Evolutionary conservation across 2,888 invertebrate species (phyloP), one percentile per base, ranked within the genome.

Genomic region (Dryobota labecula): DNA sequence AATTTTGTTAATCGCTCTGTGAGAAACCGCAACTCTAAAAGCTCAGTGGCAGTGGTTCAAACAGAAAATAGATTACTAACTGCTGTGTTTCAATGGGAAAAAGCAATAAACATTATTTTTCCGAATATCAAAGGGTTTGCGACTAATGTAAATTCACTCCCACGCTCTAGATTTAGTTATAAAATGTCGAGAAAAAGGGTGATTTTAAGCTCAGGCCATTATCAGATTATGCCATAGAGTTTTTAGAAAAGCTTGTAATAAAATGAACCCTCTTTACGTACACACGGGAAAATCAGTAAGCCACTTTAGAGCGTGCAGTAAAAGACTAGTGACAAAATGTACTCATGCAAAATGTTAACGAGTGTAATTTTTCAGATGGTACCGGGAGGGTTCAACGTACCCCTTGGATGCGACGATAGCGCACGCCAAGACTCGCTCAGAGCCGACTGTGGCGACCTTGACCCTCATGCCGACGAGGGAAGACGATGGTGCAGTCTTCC

Each of bases 401-500:
- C 97, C 98, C 0, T 91, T 98, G 88, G 98, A 98, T 74, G 97
- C 98, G 30, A 96, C 96, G 63, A 92, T 97, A 82, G 96, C 96
- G 78, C 97, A 97, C 87, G 98, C 98, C 51, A 97, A 97, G 80
- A 97, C 97, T 24, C 96, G 98, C 78, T 97, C 97, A 82, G 97
- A 97, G 86, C 97, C 98, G 33, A 98, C 98, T 24, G 97, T 97
- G 63, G 97, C 98, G 7, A 98, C 98, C 13, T 95, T 99, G 63
- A 96, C 97, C 41, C 95, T 99, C 83, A 97, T 97, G 76, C 99
- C 99, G 6, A 97, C 97, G 43, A 97, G 98, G 80, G 98, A 98
- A 80, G 98, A 99, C 92, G 98, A 99, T 90, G 97, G 98, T 15
- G 98, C 98, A 73, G 96, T 97, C 65, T 98, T 98, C 94, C 97